These are phyloP conservation scores for Calephelis virginiensis DNA, from an alignment of 1,140 invertebrate species.

Conservation along the genomic window DNA sequence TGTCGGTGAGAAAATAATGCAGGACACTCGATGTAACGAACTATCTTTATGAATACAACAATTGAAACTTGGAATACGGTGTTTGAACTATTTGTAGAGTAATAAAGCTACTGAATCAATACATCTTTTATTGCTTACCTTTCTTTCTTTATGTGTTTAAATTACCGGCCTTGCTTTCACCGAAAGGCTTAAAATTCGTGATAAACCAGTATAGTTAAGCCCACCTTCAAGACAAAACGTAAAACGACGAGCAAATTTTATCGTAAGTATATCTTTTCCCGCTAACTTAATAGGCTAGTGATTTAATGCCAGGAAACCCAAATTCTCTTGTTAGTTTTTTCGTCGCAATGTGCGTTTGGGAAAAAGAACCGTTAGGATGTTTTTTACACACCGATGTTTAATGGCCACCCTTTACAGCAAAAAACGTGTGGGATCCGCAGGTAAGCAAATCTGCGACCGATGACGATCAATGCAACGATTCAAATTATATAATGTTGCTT, in stretches of 20 bases:
- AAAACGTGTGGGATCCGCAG: constrained; percentile 58
- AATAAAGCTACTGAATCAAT: constrained; percentile 7
- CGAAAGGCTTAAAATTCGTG: background rate
- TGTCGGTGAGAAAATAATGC: background rate
- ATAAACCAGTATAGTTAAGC: background rate
- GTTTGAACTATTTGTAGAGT: background rate
- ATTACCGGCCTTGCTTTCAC: background rate
- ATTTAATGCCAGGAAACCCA: constrained; percentile 12
- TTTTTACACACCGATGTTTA: constrained; percentile 57
- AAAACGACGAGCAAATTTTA: background rate
- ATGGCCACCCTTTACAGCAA: constrained; percentile 68
- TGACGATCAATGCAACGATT: constrained; percentile 52
- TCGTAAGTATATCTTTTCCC: background rate
- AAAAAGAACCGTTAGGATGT: constrained; percentile 60
- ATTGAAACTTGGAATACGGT: background rate
- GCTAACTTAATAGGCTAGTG: background rate
- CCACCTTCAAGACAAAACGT: background rate
- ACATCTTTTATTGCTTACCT: background rate
- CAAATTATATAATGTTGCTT: constrained; percentile 49
- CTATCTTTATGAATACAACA: background rate
- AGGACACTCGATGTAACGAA: background rate
- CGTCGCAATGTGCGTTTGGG: constrained; percentile 66
- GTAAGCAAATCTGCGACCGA: constrained; percentile 66
- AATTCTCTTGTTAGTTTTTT: constrained; percentile 30
- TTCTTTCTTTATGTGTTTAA: background rate